Percentiles rank a stretch among this genome's conserved stretches.
Conservation (phyloP, 2,113 vertebrate species). For the Caranx ignobilis region DNA sequence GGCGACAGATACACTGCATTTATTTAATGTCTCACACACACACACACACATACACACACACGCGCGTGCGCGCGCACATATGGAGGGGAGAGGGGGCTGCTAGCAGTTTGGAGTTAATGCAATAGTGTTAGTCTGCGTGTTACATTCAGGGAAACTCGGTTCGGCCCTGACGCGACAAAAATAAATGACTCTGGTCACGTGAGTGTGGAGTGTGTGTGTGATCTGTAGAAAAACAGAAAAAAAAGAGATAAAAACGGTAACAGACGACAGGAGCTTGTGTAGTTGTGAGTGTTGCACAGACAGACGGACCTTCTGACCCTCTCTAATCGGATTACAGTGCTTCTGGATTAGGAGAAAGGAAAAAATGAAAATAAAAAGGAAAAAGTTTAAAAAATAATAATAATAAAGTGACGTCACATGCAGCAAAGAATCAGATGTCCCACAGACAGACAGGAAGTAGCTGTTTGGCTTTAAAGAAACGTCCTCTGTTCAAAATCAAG, state of each 20-base stretch:
- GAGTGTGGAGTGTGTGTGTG: conserved; percentile 50
- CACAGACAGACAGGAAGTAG: conserved; percentile 87
- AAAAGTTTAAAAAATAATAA: conserved; percentile 87
- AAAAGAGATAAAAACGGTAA: conserved; percentile 81
- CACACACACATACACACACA: conserved; percentile 13
- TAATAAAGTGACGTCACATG: conserved; percentile 96
- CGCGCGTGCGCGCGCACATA: conserved; percentile 9
- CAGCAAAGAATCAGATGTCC: conserved; percentile 93
- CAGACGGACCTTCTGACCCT: conserved; percentile 83
- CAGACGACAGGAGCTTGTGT: conserved; percentile 88
- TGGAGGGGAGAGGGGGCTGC: conserved; percentile 35
- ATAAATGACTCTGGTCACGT: conserved; percentile 3
- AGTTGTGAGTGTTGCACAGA: conserved; percentile 85
- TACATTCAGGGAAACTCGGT: conserved; percentile 82
- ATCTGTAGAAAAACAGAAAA: conserved; percentile 36
- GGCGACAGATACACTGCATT: conserved; percentile 88
- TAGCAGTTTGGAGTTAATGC: conserved; percentile 88
- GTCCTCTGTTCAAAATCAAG: conserved; percentile 88
- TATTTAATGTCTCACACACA: conserved; percentile 85
- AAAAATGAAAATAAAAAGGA: conserved; percentile 85
- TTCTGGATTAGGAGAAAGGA: conserved; percentile 88
- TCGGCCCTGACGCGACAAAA: conserved; percentile 36
- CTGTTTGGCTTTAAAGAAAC: conserved; percentile 90
- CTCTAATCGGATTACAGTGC: conserved; percentile 87
- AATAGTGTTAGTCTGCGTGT: conserved; percentile 87